Base-by-base conservation (phyloP, 2,113 vertebrate species). In the Lontra canadensis region DNA sequence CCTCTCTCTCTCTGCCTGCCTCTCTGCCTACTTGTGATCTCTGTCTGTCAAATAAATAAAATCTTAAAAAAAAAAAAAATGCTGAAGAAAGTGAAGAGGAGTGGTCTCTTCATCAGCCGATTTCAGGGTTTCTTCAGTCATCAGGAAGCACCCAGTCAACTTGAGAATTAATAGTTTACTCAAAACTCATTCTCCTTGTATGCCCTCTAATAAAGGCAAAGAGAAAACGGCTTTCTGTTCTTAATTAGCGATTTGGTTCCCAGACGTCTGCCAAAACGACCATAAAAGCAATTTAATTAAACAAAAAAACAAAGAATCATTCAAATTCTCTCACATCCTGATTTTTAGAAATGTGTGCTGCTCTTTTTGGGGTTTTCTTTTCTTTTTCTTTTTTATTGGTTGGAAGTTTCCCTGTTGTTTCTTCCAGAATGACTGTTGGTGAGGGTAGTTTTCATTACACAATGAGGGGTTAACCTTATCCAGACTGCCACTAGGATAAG, bases 231-330 rank as follows among this genome's bases (percentile, higher is more conserved):
- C 25, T 97, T 90, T 95, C 93, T 81, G 79, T 69, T 94, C 59
- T 95, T 84, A 98, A 96, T 98, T 96, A 94, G 83, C 97, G 92
- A 96, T 91, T 94, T 92, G 92, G 82, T 94, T 97, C 89, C 65
- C 81, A 95, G 82, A 96, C 0, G 42, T 76, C 97, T 96, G 87
- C 89, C 92, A 96, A 84, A 95, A 90, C 36, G 36, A 96, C 55
- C 80, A 90, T 95, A 80, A 96, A 95, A 61, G 74, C 86, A 95
- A 67, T 83, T 96, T 96, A 98, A 88, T 96, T 96, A 94, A 98
- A 80, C 61, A 92, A 82, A 39, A 87, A 61, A 61, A 83, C 44
- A 87, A 61, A 83, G 42, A 63, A 34, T 47, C 79, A 94, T 96
- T 97, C 80, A 89, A 84, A 80, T 96, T 69, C 11, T 88, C 91